Percentiles rank a stretch among this genome's conserved stretches.
phyloP scores from a whole-genome alignment of 2,888 invertebrate species.

The Yponomeuta malinellus region DNA sequence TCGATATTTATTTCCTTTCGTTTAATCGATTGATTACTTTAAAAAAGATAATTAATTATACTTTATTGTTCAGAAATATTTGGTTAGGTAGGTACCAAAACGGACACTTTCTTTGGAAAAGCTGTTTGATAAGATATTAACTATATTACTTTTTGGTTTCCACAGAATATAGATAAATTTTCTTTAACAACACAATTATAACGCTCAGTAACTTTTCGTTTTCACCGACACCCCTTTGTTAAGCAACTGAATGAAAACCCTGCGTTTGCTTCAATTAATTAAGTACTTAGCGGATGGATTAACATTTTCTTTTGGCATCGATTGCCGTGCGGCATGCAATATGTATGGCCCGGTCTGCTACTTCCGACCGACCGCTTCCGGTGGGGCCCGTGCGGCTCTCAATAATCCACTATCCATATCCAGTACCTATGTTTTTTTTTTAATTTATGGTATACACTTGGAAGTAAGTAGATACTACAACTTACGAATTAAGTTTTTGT shows the following conservation, averaged over 20 bases:
- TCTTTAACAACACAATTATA: constrained; percentile 13
- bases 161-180: constrained; percentile 19
- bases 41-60: no score
- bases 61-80: no score
- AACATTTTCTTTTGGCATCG: constrained; percentile 69
- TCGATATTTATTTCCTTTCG: no score
- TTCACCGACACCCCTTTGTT: constrained; percentile 40
- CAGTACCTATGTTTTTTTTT: no score
- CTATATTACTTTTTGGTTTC: background rate
- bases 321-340: constrained; percentile 49
- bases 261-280: constrained; percentile 58
- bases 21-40: no score
- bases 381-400: constrained; percentile 32
- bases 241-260: constrained; percentile 66
- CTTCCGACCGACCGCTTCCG: constrained; percentile 41
- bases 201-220: constrained; percentile 33
- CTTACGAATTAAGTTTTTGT: no score
- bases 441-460: no score
- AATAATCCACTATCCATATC: no score
- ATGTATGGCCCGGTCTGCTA: constrained; percentile 44
- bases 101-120: background rate
- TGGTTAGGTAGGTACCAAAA: background rate
- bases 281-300: constrained; percentile 53
- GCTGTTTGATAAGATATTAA: background rate
- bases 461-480: no score